Evolutionary conservation across 1,140 invertebrate genomes (phyloP), one percentile per base, ranked within the genome.

Genomic region (Drosophila ohnishii): DNA sequence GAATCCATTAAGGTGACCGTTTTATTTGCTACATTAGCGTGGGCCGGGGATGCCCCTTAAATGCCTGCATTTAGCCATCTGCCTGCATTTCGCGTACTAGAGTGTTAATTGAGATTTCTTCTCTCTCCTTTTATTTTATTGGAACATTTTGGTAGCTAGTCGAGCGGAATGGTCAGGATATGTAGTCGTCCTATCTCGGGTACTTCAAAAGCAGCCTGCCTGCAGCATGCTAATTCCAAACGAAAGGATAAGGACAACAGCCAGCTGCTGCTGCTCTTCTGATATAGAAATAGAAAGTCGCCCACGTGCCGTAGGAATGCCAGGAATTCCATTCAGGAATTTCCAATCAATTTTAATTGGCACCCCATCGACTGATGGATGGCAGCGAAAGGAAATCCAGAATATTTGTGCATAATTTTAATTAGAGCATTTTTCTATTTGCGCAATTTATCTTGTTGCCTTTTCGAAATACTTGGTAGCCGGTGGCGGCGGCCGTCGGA

Each of bases 331-430:
- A 83, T 77, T 48, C 22, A 28, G 66, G 69, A 72, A 72, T 72
- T 72, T 90, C 79, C 89, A 90, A 90, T 90, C 89, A 90, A 90
- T 90, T 90, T 90, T 90, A 90, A 90, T 90, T 90, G 89, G 89
- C 89, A 86, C 88, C 80, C 84, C 89, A 90, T 89, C 84, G 87
- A 86, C 79, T 60, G 75, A 86, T 90, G 63, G 70, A 71, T 57
- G 60, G 51, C 35, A 58, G 74, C 58, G 47, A 67, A 51, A 88
- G 44, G 61, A 75, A 76, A 83, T 90, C 87, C 48, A 67, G 90
- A 80, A 90, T 86, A 78, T 87, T 86, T 90, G 75, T 90, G 82
- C 87, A 90, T 90, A 88, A 90, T 90, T 90, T 90, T 90, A 90
- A 90, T 90, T 90, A 90, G 87, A 90, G 70, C 83, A 90, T 90